Conservation (phyloP, 2,113 vertebrate genomes). For the Peromyscus leucopus region DNA sequence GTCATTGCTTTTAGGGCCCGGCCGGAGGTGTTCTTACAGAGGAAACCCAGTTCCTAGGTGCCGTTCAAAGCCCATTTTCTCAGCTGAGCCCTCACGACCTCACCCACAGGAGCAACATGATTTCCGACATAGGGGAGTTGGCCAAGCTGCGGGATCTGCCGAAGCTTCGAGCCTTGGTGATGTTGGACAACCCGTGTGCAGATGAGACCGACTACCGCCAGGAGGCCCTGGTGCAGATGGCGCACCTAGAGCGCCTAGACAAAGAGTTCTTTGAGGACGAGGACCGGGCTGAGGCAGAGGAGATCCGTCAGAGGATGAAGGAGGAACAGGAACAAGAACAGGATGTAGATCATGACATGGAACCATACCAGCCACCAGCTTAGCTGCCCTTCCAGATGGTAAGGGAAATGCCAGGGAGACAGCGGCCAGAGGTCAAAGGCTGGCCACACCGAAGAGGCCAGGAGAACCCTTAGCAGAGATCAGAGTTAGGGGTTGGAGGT, state of each 20-base stretch:
- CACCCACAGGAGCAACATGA: slow-evolving; percentile 84
- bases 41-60: not conserved
- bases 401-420: slow-evolving; percentile 27
- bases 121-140: slow-evolving; percentile 82
- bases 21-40: not conserved
- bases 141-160: slow-evolving; percentile 87
- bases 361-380: fast-evolving
- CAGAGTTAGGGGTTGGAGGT: not conserved
- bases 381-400: not conserved
- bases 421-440: not conserved
- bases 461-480: not conserved
- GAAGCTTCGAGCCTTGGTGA: slow-evolving; percentile 89
- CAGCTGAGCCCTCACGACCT: not conserved
- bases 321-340: slow-evolving; percentile 79
- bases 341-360: not conserved
- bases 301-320: slow-evolving; percentile 80
- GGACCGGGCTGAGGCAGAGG: slow-evolving; percentile 88
- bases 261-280: slow-evolving; percentile 90
- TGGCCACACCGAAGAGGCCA: not conserved
- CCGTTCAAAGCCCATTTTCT: slow-evolving; percentile 19
- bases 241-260: slow-evolving; percentile 91
- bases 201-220: slow-evolving; percentile 88
- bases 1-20: not conserved
- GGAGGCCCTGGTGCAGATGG: slow-evolving; percentile 87
- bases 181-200: slow-evolving; percentile 91